phyloP scores from a whole-genome alignment of 2,113 vertebrate genomes.

The Mastomys coucha region DNA sequence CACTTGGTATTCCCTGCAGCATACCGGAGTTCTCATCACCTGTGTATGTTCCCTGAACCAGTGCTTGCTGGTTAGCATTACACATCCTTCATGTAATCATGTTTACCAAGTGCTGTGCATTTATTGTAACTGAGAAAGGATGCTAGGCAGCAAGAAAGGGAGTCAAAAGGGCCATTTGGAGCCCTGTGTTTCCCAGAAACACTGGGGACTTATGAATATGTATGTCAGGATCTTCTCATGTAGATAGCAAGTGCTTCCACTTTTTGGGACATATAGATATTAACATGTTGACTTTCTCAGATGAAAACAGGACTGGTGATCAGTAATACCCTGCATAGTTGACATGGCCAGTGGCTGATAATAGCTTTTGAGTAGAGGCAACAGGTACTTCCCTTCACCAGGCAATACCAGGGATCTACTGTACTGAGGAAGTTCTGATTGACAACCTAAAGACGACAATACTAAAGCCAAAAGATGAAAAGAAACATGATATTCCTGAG shows the following conservation, averaged over 20 bases:
- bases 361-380: neutral
- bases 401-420: neutral
- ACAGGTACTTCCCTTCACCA: neutral
- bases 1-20: neutral
- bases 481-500: neutral
- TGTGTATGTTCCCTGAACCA: neutral
- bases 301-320: neutral
- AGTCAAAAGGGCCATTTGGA: neutral
- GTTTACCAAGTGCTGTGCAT: neutral
- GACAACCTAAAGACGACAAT: neutral
- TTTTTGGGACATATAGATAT: neutral
- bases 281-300: neutral
- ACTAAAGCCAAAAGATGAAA: neutral
- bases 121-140: neutral
- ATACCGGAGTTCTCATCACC: neutral
- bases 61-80: neutral
- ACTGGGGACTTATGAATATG: neutral
- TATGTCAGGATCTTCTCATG: neutral
- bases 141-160: neutral
- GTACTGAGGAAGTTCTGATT: neutral
- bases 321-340: neutral
- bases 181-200: neutral
- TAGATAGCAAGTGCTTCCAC: neutral
- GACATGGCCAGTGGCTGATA: neutral
- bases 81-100: neutral